Conservation (phyloP, 2,888 invertebrate genomes). For the Calephelis perditalis region DNA sequence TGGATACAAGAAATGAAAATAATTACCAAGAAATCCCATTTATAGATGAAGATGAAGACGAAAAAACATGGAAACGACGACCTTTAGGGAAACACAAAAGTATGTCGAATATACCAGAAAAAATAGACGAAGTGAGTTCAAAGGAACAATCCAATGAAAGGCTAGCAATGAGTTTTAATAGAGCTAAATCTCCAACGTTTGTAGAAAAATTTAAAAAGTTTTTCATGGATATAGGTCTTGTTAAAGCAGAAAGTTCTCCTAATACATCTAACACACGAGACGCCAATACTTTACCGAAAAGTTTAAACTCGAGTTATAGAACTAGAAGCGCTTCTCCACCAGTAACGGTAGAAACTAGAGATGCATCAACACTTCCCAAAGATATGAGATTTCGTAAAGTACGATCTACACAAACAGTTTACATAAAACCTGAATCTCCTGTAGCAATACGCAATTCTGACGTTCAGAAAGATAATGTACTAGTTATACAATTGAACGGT, state of each 20-base stretch:
- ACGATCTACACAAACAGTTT: constrained; percentile 62
- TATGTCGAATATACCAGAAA: constrained; percentile 66
- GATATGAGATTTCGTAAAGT: constrained; percentile 70
- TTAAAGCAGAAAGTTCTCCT: constrained; percentile 47
- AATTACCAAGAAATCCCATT: constrained; percentile 71
- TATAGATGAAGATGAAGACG: constrained; percentile 65
- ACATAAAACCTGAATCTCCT: constrained; percentile 59
- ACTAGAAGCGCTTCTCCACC: constrained; percentile 54
- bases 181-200: constrained; percentile 66
- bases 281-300: constrained; percentile 57
- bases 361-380: constrained; percentile 62
- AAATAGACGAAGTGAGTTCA: constrained; percentile 54
- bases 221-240: constrained; percentile 63
- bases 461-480: constrained; percentile 56
- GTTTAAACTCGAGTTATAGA: constrained; percentile 54
- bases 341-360: constrained; percentile 42
- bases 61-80: constrained; percentile 42
- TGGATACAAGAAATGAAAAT: constrained; percentile 67
- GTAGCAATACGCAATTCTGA: constrained; percentile 36
- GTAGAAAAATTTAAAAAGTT: constrained; percentile 71
- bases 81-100: constrained; percentile 63
- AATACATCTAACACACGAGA: constrained; percentile 32
- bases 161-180: constrained; percentile 56
- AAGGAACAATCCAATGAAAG: constrained; percentile 55
- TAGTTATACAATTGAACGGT: constrained; percentile 62